Conservation (phyloP, 2,888 invertebrate genomes). For the Phalera bucephala region DNA sequence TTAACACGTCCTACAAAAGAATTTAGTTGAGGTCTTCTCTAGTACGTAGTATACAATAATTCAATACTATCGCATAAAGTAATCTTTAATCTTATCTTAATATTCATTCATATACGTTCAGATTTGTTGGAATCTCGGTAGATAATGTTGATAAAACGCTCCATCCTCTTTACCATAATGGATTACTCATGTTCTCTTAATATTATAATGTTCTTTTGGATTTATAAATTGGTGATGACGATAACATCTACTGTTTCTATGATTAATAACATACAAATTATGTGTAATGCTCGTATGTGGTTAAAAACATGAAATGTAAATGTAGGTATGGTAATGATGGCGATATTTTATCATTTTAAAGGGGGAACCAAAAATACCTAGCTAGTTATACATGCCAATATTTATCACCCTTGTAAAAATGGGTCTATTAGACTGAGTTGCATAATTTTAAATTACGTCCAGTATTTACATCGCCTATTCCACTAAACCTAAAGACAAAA, state of each 20-base stretch:
- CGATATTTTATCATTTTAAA: too few species aligned
- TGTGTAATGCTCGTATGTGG: not conserved
- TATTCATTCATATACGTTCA: not conserved
- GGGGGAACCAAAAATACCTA: too few species aligned
- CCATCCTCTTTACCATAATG: not conserved
- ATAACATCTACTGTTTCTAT: not conserved
- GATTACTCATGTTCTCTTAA: not conserved
- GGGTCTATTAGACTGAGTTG: too few species aligned
- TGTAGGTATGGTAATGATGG: too few species aligned
- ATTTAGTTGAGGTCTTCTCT: too few species aligned
- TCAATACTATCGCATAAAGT: not conserved
- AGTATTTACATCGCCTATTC: too few species aligned
- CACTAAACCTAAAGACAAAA: too few species aligned
- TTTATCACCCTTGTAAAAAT: too few species aligned
- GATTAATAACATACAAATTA: not conserved
- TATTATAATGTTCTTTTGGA: not conserved
- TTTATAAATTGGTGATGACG: not conserved
- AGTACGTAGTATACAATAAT: too few species aligned
- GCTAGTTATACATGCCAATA: too few species aligned
- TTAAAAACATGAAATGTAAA: not conserved
- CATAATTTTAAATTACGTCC: too few species aligned
- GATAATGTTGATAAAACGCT: not conserved
- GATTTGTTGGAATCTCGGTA: not conserved
- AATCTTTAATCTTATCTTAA: conserved; percentile 2
- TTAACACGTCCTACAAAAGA: too few species aligned